These are phyloP conservation scores for Aselliscus stoliczkanus DNA, from an alignment of 2,797 vertebrate genomes.

Conservation along the genomic window DNA sequence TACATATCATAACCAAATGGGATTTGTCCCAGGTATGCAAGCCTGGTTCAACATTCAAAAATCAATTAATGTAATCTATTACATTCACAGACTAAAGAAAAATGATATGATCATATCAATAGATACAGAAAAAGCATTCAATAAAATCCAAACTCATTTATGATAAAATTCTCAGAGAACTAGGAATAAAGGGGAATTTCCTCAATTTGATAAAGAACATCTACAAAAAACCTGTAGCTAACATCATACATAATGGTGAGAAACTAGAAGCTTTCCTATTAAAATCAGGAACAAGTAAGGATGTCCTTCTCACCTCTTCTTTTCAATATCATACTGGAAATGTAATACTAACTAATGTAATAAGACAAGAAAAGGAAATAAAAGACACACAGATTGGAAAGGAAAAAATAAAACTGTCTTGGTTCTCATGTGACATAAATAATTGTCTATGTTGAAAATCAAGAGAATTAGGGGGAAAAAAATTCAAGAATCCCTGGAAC, in stretches of 20 bases:
- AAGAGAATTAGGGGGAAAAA: not conserved
- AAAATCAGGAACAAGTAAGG: not conserved
- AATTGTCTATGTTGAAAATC: not conserved
- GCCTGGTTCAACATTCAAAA: not conserved
- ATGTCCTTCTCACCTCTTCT: not conserved
- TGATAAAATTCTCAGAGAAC: not conserved
- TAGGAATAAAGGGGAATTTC: no score
- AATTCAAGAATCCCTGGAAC: not conserved
- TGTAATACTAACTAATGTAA: not conserved
- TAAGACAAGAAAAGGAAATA: not conserved
- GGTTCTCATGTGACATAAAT: not conserved
- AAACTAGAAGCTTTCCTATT: not conserved
- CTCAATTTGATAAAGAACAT: no score
- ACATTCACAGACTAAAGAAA: not conserved
- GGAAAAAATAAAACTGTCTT: not conserved
- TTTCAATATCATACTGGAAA: not conserved
- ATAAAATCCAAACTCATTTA: not conserved
- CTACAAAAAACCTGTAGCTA: no score
- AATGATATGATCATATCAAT: not conserved
- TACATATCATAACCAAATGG: not conserved
- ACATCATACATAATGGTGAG: no score
- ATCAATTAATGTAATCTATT: no score
- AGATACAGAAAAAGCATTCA: not conserved
- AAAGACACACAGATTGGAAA: not conserved
- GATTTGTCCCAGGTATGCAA: not conserved